Evolutionary conservation across 2,888 invertebrate species (phyloP), one percentile per base, ranked within the genome.

Genomic region (Phoenoteleia sp.): DNA sequence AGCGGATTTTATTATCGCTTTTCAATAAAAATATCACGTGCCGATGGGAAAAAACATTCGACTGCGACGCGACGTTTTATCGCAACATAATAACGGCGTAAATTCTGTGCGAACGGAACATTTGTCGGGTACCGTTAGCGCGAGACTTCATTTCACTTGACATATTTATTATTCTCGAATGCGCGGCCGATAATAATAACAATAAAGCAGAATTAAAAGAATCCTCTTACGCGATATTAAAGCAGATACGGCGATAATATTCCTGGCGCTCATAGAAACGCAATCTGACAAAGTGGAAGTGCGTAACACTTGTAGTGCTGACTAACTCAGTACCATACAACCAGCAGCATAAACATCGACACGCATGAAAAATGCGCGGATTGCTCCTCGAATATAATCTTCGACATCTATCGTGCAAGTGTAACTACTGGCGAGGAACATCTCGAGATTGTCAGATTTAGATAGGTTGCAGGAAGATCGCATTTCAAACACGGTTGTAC

Each of bases 401-500:
- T 75, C 81, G 81, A 81, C 81, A 81, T 81, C 81, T 81, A 81
- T 81, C 81, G 81, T 71, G 81, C 81, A 76, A 81, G 76, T 81
- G 76, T 81, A 81, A 82, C 83, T 79, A 77, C 83, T 77, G 72
- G 23, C 60, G 64, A 47, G 71, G 58, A 72, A 67, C 72, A 77
- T 72, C 69, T 15, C 29, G 77, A 77, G 82, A 82, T 77, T 66
- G 71, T 76, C 82, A 71, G 82, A 82, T 82, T 82, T 77, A 82
- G 82, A 82, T 82, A 82, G 33, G 83, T 83, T 58, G 74, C 62
- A 66, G 74, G 67, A 77, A 77, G 83, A 83, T 77, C 77, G 77
- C 77, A 72, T 83, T 83, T 77, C 77, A 83, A 66, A 60, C 83
- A 77, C 74, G 77, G 60, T 72, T 66, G 74, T 79, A 67, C 60